Percentiles rank a stretch among this genome's conserved stretches.
Evolutionary conservation across 2,888 invertebrate species (phyloP).

Genomic region (Ptycholaimellus sp.): DNA sequence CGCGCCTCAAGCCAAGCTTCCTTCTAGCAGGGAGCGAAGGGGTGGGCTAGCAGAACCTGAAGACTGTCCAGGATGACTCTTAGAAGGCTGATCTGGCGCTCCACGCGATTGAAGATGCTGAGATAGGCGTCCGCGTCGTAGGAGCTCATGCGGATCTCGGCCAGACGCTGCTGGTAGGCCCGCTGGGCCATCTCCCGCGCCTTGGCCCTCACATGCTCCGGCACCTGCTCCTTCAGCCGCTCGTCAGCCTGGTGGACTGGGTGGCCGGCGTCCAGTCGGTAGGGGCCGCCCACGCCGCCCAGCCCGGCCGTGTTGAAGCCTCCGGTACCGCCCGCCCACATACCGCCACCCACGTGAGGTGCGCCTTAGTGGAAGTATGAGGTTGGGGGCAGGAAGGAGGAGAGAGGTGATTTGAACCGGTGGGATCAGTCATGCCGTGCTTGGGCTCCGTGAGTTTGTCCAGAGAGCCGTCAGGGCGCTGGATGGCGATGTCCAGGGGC

Average conservation of each 20-base stretch:
- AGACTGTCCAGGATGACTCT: constrained; percentile 57
- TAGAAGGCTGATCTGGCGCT: constrained; percentile 52
- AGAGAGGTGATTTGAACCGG: constrained; percentile 35
- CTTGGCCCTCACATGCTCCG: constrained; percentile 54
- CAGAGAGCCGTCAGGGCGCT: constrained; percentile 11
- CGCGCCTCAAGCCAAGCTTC: constrained; percentile 38
- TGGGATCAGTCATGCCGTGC: constrained; percentile 67
- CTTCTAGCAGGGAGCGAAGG: background rate
- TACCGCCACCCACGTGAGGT: constrained; percentile 84
- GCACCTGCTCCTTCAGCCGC: constrained; percentile 63
- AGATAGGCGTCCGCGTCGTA: constrained; percentile 68
- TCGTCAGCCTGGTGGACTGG: constrained; percentile 68
- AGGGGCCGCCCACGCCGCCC: constrained; percentile 86
- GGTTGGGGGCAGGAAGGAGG: constrained; percentile 13
- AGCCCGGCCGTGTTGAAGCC: constrained; percentile 69
- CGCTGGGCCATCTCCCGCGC: constrained; percentile 75
- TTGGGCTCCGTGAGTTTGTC: constrained; percentile 47
- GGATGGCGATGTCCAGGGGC: background rate
- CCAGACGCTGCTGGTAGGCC: constrained; percentile 31
- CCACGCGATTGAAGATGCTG: constrained; percentile 45
- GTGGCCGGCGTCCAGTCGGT: constrained; percentile 72
- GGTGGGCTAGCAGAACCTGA: constrained; percentile 32
- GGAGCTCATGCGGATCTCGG: constrained; percentile 78
- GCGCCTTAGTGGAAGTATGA: no score
- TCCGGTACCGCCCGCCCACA: constrained; percentile 34